Evolutionary conservation across 2,797 vertebrate species (phyloP).

Genomic region (Hozukius guyotensis): DNA sequence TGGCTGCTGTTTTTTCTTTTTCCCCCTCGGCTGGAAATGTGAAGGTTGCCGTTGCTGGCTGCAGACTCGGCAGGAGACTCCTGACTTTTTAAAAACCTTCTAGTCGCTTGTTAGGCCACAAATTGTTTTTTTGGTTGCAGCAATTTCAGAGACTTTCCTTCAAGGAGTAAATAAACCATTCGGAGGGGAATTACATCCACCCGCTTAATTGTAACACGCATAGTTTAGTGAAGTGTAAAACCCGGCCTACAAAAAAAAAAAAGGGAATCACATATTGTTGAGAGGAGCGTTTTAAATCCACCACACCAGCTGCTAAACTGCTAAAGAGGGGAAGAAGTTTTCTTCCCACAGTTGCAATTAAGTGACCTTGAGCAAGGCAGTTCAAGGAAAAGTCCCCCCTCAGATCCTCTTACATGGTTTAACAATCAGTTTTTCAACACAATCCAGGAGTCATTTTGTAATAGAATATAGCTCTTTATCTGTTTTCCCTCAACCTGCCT

Average conservation of each 20-base stretch:
- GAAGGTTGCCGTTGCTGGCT: constrained; percentile 58
- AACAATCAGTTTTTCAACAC: constrained; percentile 2
- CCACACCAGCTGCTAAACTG: constrained; percentile 24
- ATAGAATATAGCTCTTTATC: neutral
- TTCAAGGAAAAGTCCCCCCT: neutral
- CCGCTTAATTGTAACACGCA: constrained; percentile 63
- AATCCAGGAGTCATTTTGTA: neutral
- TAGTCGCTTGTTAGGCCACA: constrained; percentile 60
- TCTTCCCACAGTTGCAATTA: constrained; percentile 10
- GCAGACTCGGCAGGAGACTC: constrained; percentile 46
- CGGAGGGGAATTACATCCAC: constrained; percentile 67
- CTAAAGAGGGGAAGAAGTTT: constrained; percentile 2
- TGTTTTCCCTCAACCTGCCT: neutral
- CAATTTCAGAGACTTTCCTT: constrained; percentile 68
- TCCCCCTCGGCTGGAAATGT: constrained; percentile 68
- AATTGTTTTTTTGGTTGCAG: constrained; percentile 72
- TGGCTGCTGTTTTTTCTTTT: constrained; percentile 76
- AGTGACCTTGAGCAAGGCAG: constrained; percentile 26
- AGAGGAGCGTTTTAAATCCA: constrained; percentile 16
- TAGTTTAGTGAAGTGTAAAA: constrained; percentile 61
- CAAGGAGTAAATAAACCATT: constrained; percentile 72
- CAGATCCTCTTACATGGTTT: constrained; percentile 7
- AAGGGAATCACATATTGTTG: neutral
- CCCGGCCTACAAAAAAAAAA: constrained; percentile 25
- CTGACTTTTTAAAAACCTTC: constrained; percentile 37